A percentile compares a stretch with the other conserved stretches of the same genome.
Evolutionary conservation across 2,113 vertebrate genomes (phyloP).

Genomic region (Gymnorhina tibicen): DNA sequence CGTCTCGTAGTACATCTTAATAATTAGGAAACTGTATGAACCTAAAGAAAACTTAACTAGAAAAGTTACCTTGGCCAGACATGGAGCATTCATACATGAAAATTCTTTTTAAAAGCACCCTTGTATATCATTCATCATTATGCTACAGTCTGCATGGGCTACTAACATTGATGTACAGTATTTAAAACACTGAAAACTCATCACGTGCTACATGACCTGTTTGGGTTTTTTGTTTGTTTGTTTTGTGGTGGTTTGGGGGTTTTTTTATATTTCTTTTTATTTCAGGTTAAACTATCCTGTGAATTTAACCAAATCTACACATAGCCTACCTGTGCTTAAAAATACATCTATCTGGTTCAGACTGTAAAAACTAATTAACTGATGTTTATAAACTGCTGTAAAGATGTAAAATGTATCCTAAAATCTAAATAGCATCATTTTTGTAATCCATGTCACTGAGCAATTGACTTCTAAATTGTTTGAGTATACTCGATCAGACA

Average conservation of each 20-base stretch:
- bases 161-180: neutral
- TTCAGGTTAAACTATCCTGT: neutral
- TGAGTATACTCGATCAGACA: neutral
- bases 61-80: neutral
- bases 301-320: neutral
- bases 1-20: neutral
- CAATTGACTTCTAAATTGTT: neutral
- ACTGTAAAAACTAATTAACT: neutral
- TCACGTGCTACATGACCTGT: neutral
- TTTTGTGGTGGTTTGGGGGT: neutral
- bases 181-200: neutral
- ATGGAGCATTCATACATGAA: neutral
- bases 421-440: neutral
- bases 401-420: neutral
- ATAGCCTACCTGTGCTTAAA: neutral
- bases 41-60: neutral
- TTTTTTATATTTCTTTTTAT: neutral
- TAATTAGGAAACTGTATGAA: neutral
- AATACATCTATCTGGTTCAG: neutral
- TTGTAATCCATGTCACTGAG: neutral
- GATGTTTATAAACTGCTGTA: neutral
- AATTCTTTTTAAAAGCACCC: neutral
- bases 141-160: neutral
- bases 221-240: neutral
- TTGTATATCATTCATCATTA: neutral